A percentile compares a stretch with the other conserved stretches of the same genome.
Evolutionary conservation across 2,888 invertebrate species (phyloP).

Genomic region (Phalera bucephala): DNA sequence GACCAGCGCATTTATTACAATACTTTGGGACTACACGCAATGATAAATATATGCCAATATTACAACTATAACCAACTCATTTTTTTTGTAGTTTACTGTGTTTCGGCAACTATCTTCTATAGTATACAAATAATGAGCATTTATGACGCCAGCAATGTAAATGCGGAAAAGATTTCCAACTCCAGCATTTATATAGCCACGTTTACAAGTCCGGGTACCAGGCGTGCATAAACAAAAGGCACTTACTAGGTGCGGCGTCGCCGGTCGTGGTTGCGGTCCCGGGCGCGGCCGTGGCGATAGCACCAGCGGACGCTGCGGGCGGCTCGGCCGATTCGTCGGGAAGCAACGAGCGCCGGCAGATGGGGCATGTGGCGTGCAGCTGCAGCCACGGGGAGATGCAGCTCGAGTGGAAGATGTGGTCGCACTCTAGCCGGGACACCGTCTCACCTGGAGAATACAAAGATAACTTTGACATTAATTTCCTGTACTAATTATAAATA

Average conservation of each 20-base stretch:
- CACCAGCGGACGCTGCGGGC: slow-evolving; percentile 14
- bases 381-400: slow-evolving; percentile 98
- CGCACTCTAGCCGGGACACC: slow-evolving; percentile 91
- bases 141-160: too few relatives aligned
- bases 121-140: too few relatives aligned
- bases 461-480: not conserved
- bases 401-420: slow-evolving; percentile 94
- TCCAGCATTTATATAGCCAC: too few relatives aligned
- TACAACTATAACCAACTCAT: too few relatives aligned
- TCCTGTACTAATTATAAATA: too few relatives aligned
- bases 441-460: slow-evolving; percentile 82
- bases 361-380: slow-evolving; percentile 97
- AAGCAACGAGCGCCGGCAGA: slow-evolving; percentile 88
- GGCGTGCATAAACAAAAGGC: slow-evolving; percentile 26
- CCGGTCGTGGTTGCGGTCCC: slow-evolving; percentile 7
- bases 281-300: slow-evolving; percentile 10
- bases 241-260: slow-evolving; percentile 15
- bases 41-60: too few relatives aligned
- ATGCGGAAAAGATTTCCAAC: too few relatives aligned
- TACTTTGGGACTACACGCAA: too few relatives aligned
- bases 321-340: slow-evolving; percentile 32
- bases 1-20: too few relatives aligned
- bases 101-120: too few relatives aligned
- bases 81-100: too few relatives aligned
- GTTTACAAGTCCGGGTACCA: not conserved